Conservation (phyloP, 92 coral and sea anemone species). For the Phenganax stokvisi region DNA sequence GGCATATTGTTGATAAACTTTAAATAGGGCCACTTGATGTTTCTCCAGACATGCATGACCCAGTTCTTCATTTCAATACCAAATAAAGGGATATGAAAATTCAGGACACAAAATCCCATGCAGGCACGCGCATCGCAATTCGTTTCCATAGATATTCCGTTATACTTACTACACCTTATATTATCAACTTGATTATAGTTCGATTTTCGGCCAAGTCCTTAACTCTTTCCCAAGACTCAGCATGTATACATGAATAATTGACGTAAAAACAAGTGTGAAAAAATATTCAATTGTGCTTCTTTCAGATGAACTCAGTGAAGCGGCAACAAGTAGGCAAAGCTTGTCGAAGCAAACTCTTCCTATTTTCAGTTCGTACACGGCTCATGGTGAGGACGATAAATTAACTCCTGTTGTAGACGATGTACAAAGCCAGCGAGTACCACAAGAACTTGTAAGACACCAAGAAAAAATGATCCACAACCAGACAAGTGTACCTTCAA, state of each 20-base stretch:
- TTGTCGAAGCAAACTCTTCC: background rate
- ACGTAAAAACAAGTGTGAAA: slow-evolving; percentile 5
- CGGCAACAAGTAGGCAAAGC: slow-evolving; percentile 15
- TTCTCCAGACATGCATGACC: too few species aligned
- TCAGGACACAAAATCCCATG: too few species aligned
- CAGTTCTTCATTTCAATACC: too few species aligned
- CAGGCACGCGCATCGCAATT: too few species aligned
- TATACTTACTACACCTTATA: too few species aligned
- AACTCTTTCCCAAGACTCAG: background rate
- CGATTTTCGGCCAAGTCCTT: background rate
- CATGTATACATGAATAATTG: slow-evolving; percentile 2
- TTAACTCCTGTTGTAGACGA: background rate
- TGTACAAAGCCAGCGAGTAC: background rate
- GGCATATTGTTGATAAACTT: too few species aligned
- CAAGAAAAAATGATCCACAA: background rate
- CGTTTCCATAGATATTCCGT: too few species aligned
- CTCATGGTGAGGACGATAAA: background rate
- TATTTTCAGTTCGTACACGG: background rate
- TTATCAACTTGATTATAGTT: background rate
- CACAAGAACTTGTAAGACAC: background rate
- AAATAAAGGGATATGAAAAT: too few species aligned
- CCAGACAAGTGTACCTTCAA: background rate
- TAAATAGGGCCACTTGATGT: too few species aligned
- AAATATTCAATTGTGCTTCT: slow-evolving; percentile 9
- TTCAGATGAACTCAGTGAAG: slow-evolving; percentile 17